A percentile compares a stretch with the other conserved stretches of the same genome.
Conservation (phyloP, 2,113 vertebrate species). For the Hydrolagus affinis region DNA sequence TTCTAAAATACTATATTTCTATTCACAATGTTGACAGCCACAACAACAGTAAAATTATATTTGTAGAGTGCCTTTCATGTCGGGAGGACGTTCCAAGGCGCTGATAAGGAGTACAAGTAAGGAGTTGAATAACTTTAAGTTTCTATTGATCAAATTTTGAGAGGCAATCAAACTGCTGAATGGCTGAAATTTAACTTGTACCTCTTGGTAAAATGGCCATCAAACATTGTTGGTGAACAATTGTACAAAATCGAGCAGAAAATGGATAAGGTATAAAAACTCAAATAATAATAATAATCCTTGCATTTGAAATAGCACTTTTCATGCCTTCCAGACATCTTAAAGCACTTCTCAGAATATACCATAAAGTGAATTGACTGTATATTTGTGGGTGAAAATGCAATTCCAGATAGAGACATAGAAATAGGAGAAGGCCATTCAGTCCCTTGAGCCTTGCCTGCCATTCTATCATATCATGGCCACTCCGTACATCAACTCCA, state of each 20-base stretch:
- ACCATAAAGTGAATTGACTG: too few species aligned
- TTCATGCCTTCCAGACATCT: too few species aligned
- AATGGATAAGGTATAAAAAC: neutral
- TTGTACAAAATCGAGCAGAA: neutral
- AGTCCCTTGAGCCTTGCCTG: neutral
- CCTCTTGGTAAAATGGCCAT: neutral
- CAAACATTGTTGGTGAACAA: neutral
- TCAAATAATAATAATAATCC: too few species aligned
- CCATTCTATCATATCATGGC: neutral
- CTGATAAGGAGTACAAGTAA: too few species aligned
- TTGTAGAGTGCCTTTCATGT: too few species aligned
- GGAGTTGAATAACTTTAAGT: neutral
- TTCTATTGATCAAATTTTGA: neutral
- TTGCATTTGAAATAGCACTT: too few species aligned
- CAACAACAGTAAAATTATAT: too few species aligned
- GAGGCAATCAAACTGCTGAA: neutral
- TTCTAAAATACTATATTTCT: neutral
- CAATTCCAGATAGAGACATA: neutral
- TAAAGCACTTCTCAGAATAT: too few species aligned
- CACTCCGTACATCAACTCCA: too few species aligned
- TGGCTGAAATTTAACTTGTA: too few species aligned
- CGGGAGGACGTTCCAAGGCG: too few species aligned
- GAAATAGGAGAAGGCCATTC: neutral
- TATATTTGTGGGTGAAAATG: too few species aligned
- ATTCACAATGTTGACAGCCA: neutral